Percentiles rank a stretch among this genome's conserved stretches.
phyloP scores from a whole-genome alignment of 2,113 vertebrate genomes.

The Catharus bicknelli region DNA sequence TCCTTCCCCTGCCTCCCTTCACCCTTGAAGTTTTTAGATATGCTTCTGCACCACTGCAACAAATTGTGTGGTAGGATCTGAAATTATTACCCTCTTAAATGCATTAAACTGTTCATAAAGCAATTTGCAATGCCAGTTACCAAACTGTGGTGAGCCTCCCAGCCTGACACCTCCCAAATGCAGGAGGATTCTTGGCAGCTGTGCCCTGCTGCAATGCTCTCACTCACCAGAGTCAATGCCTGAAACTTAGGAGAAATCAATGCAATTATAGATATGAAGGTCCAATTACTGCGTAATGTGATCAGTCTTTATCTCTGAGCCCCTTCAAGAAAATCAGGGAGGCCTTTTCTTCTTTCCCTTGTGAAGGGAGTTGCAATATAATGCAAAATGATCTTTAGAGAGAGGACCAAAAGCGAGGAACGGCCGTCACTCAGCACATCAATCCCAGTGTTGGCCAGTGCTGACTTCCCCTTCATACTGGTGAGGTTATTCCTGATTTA shows the following conservation, averaged over 20 bases:
- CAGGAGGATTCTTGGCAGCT: conserved; percentile 54
- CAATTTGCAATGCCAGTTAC: conserved; percentile 57
- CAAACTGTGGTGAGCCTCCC: conserved; percentile 28
- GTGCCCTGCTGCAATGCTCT: conserved; percentile 22
- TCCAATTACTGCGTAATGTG: conserved; percentile 48
- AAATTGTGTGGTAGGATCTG: conserved; percentile 25
- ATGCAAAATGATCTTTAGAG: not conserved
- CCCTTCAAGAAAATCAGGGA: conserved; percentile 49
- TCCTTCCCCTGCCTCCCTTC: not conserved
- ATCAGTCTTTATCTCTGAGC: conserved; percentile 53
- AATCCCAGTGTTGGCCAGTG: not conserved
- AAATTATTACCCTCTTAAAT: conserved; percentile 64
- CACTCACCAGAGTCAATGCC: not conserved
- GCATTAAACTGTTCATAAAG: conserved; percentile 67
- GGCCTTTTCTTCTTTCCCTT: not conserved
- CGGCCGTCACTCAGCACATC: not conserved
- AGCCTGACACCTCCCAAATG: conserved; percentile 40
- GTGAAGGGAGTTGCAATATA: not conserved
- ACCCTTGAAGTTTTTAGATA: conserved; percentile 50
- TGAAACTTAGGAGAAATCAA: conserved; percentile 66
- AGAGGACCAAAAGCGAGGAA: not conserved
- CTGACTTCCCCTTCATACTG: not conserved
- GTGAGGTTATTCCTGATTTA: not conserved
- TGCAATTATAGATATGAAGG: conserved; percentile 65
- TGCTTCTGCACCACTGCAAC: conserved; percentile 54